Conservation (phyloP, 2,797 vertebrate genomes). For the Poeciliopsis paucimaculata region DNA sequence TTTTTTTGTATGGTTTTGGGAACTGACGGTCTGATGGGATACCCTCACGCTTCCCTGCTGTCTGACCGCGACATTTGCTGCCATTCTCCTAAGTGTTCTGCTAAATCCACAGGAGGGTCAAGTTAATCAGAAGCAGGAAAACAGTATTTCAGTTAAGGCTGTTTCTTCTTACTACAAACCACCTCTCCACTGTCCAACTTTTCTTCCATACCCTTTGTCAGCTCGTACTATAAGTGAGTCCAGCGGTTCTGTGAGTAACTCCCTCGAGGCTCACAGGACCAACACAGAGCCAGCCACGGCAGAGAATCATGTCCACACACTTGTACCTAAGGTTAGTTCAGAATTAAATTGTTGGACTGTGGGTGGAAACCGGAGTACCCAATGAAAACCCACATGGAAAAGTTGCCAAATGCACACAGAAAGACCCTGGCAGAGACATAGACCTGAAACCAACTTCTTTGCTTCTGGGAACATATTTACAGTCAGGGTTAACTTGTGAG, state of each 20-base stretch:
- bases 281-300: neutral
- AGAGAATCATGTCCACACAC: neutral
- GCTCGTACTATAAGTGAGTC: neutral
- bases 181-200: neutral
- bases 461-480: neutral
- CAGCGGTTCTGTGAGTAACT: neutral
- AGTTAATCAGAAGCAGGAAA: neutral
- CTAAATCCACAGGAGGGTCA: no score
- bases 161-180: neutral
- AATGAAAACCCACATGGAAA: slow-evolving; percentile 1
- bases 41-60: no score
- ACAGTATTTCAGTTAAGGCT: neutral
- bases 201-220: neutral
- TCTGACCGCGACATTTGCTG: no score
- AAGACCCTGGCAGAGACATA: neutral
- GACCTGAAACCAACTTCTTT: neutral
- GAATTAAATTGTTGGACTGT: neutral
- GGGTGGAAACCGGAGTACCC: neutral
- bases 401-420: neutral
- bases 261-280: neutral
- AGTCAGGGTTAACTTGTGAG: neutral
- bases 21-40: no score
- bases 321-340: neutral
- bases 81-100: no score
- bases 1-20: no score